Conservation (phyloP, 2,888 invertebrate species). For the Drosophila planitibia region DNA sequence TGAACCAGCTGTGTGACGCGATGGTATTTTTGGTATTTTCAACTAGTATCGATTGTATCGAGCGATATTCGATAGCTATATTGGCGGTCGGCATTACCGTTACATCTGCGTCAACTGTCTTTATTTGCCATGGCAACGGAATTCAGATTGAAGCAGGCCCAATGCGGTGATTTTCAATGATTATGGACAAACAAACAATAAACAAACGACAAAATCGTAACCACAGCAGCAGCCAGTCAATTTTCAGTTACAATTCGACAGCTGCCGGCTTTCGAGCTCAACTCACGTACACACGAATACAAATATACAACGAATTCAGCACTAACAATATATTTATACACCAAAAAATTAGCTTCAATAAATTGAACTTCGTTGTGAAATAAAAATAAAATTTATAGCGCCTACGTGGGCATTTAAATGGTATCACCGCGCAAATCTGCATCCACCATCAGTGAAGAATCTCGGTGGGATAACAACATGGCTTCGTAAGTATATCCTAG, state of each 20-base stretch:
- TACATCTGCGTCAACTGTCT: slow-evolving; percentile 20
- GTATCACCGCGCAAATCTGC: slow-evolving; percentile 82
- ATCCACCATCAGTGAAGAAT: slow-evolving; percentile 77
- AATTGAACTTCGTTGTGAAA: slow-evolving; percentile 12
- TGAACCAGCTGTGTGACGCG: not conserved
- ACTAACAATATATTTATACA: slow-evolving; percentile 33
- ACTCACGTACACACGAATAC: slow-evolving; percentile 17
- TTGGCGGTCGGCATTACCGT: slow-evolving; percentile 15
- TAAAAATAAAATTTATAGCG: slow-evolving; percentile 7
- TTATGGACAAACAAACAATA: slow-evolving; percentile 58
- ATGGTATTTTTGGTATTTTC: slow-evolving; percentile 15
- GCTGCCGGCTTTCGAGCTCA: slow-evolving; percentile 43
- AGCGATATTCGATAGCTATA: slow-evolving; percentile 12
- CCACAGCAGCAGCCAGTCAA: slow-evolving; percentile 69
- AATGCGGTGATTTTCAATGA: slow-evolving; percentile 21
- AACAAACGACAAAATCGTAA: slow-evolving; percentile 67
- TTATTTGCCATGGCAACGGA: slow-evolving; percentile 52
- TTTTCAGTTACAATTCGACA: slow-evolving; percentile 67
- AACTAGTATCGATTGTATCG: slow-evolving; percentile 6
- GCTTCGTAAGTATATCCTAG: slow-evolving; percentile 79
- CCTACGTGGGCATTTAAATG: slow-evolving; percentile 63
- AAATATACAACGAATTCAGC: slow-evolving; percentile 10
- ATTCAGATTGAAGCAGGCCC: slow-evolving; percentile 21
- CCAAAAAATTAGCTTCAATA: slow-evolving; percentile 11
- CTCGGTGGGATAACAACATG: slow-evolving; percentile 57